Percentiles rank a stretch among this genome's conserved stretches.
Evolutionary conservation across 2,113 vertebrate species (phyloP).

Genomic region (Hiodon tergisus): DNA sequence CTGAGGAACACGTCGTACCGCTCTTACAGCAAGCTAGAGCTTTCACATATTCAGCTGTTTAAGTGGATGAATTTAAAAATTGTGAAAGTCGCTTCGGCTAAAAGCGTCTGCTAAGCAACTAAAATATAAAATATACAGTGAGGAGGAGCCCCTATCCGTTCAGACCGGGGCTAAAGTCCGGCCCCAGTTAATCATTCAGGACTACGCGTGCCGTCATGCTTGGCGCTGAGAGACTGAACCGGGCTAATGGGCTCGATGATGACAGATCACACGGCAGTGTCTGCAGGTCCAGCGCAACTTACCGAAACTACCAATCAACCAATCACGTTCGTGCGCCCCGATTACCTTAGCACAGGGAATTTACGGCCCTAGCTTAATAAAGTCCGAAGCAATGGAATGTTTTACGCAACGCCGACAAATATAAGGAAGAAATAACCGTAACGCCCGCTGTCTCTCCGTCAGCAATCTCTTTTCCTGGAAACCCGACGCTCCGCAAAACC

Average conservation of each 20-base stretch:
- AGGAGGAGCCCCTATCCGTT: background rate
- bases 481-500: background rate
- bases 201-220: background rate
- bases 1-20: background rate
- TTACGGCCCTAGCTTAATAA: too few species aligned
- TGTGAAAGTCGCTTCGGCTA: too few species aligned
- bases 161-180: background rate
- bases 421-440: background rate
- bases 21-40: background rate
- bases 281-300: background rate
- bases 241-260: background rate
- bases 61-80: too few species aligned
- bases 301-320: background rate
- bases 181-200: background rate
- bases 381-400: background rate
- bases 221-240: too few species aligned
- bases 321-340: background rate
- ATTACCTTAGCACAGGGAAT: background rate
- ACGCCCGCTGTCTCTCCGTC: background rate
- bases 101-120: too few species aligned
- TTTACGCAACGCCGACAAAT: background rate
- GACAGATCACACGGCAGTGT: background rate
- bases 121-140: too few species aligned
- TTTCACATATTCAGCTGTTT: too few species aligned
- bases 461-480: background rate